phyloP scores from a whole-genome alignment of 2,888 invertebrate species.

The Netelia inedita region DNA sequence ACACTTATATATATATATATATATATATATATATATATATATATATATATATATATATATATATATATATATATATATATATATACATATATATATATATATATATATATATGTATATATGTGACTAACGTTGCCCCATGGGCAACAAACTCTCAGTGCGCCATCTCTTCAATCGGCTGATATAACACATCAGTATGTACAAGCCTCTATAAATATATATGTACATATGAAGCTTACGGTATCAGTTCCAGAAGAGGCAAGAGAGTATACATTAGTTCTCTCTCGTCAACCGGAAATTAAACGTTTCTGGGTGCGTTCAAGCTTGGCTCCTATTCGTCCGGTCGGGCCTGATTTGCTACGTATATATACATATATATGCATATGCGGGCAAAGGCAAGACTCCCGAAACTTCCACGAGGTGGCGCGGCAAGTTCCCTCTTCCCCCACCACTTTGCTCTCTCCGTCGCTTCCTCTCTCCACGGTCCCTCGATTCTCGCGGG shows the following conservation, averaged over 20 bases:
- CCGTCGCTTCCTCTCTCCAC: not conserved
- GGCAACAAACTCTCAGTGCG: slow-evolving; percentile 51
- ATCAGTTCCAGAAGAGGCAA: slow-evolving; percentile 23
- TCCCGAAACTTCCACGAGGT: slow-evolving; percentile 53
- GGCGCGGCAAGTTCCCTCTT: not conserved
- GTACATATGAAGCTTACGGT: not conserved
- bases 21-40: slow-evolving; percentile 38
- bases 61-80: slow-evolving; percentile 4
- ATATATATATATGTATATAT: too few species aligned
- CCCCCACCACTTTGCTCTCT: not conserved
- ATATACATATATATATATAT: not conserved
- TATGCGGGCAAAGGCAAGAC: not conserved
- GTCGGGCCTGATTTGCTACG: slow-evolving; percentile 14
- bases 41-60: slow-evolving; percentile 31
- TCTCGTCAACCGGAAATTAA: slow-evolving; percentile 73
- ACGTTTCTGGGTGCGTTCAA: slow-evolving; percentile 65
- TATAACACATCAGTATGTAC: slow-evolving; percentile 6
- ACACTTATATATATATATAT: slow-evolving; percentile 8
- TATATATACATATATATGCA: slow-evolving; percentile 6
- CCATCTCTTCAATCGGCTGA: slow-evolving; percentile 28
- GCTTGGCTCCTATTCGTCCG: slow-evolving; percentile 19
- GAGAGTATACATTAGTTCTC: not conserved
- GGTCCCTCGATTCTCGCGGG: slow-evolving; percentile 37
- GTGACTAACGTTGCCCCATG: slow-evolving; percentile 14
- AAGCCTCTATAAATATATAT: slow-evolving; percentile 8